phyloP scores from a whole-genome alignment of 2,113 vertebrate genomes.

The Felis chaus region DNA sequence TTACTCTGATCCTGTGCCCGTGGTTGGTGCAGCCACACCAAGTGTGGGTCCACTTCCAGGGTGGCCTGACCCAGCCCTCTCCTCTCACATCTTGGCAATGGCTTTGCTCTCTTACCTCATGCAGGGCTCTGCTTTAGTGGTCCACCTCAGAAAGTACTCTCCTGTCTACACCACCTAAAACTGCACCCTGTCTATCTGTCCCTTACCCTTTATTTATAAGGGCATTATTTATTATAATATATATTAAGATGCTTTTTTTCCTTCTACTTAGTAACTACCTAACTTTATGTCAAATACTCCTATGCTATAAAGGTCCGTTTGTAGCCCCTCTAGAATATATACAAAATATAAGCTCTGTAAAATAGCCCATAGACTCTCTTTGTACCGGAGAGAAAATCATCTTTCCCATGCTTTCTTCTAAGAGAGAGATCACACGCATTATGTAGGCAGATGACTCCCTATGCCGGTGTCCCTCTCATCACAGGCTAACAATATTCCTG shows the following conservation, averaged over 20 bases:
- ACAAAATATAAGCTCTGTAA: neutral
- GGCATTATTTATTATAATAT: neutral
- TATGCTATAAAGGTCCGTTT: neutral
- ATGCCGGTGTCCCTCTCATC: neutral
- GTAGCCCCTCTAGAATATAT: neutral
- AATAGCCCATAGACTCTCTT: neutral
- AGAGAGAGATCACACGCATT: neutral
- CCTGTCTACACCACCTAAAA: neutral
- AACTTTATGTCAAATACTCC: neutral
- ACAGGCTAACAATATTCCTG: neutral
- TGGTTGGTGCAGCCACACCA: rapidly evolving
- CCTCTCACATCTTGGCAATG: rapidly evolving
- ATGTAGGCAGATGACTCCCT: neutral
- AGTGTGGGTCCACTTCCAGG: rapidly evolving
- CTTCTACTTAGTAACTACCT: neutral
- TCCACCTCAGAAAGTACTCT: neutral
- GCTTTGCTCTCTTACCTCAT: neutral
- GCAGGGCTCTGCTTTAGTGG: neutral
- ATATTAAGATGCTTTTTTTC: neutral
- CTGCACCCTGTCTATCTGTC: neutral
- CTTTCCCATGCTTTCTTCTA: neutral
- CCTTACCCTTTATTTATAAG: neutral
- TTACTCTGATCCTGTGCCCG: neutral
- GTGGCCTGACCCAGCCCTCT: neutral
- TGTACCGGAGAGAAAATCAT: neutral